Base-by-base conservation (phyloP, 2,888 invertebrate genomes). In the Oxytorus armatus region DNA sequence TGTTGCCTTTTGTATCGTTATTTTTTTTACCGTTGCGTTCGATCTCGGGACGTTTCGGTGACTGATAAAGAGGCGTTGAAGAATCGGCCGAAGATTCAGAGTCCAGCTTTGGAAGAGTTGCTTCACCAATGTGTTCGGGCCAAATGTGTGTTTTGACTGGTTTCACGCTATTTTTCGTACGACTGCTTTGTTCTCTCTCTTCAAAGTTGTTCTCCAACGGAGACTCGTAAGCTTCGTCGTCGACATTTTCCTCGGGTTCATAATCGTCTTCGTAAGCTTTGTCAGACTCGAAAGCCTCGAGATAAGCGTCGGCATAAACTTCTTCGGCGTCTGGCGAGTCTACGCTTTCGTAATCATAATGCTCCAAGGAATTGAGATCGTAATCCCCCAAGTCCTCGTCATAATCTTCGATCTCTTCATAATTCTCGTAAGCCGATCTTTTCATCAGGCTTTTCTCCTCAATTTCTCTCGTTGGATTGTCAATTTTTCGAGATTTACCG, bases 51-150 rank as follows among this genome's bases (percentile, higher is more conserved):
- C 33, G 23, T 65, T 69, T 75, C 5, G 42, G 68, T 14, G 33
- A 49, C 47, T 66, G 73, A 25, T 73, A 72, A 18, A 79, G 72
- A 11, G 68, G 76, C 14, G 74, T 81, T 10, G 74, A 59, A 0
- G 77, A 33, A 36, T 72, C 47, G 4, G 21, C 61, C 14, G 51
- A 29, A 18, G 33, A 25, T 14, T 72, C 66, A 3, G 21, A 14
- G 5, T 77, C 79, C 8, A 77, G n/a, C 7, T 61, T 59, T 3
- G 70, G 29, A 16, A 65, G 55, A 21, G 39, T 33, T 29, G 5
- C 70, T 3, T 61, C 39, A 8, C 29, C 69, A 2, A 77, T 23
- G 68, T 74, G 75, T 33, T 83, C 75, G 0, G 83, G 82, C 83
- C 83, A 82, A 61, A 83, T 69, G 29, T 44, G 57, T 25, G n/a